Percentiles rank a stretch among this genome's conserved stretches.
Conservation (phyloP, 2,113 vertebrate genomes). For the Haemorhous mexicanus region DNA sequence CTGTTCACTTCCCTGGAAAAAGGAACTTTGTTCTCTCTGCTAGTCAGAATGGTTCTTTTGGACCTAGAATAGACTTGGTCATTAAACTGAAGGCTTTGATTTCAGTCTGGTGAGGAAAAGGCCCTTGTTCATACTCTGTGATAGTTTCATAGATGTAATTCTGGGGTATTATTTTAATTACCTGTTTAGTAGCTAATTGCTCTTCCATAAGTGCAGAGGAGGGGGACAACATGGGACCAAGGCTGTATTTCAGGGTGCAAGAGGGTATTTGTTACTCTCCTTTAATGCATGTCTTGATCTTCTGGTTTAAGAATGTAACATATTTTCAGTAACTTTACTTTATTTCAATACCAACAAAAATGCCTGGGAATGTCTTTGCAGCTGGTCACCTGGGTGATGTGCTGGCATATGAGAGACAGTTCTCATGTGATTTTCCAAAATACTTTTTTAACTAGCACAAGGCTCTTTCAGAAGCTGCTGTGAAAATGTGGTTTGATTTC, state of each 20-base stretch:
- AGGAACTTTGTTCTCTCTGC: neutral
- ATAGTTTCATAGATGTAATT: neutral
- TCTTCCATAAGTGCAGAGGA: neutral
- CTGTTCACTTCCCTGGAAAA: neutral
- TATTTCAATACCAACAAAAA: neutral
- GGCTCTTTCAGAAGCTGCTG: neutral
- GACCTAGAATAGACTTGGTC: neutral
- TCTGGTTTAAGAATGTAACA: rapidly evolving
- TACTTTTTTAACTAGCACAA: neutral
- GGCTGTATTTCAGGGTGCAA: neutral
- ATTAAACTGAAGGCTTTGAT: neutral
- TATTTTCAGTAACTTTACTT: neutral
- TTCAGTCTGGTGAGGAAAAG: neutral
- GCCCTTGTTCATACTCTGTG: neutral
- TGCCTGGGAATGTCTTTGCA: neutral
- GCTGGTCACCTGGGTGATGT: neutral
- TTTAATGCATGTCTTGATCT: neutral
- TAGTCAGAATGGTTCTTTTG: neutral
- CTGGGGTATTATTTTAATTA: neutral
- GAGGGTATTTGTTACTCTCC: neutral
- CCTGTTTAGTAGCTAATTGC: neutral
- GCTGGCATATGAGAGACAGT: neutral
- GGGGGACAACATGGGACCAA: neutral
- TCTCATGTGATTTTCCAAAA: neutral
- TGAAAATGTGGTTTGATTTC: neutral